Evolutionary conservation across 2,113 vertebrate species (phyloP).

Genomic region (Colinus virginianus): DNA sequence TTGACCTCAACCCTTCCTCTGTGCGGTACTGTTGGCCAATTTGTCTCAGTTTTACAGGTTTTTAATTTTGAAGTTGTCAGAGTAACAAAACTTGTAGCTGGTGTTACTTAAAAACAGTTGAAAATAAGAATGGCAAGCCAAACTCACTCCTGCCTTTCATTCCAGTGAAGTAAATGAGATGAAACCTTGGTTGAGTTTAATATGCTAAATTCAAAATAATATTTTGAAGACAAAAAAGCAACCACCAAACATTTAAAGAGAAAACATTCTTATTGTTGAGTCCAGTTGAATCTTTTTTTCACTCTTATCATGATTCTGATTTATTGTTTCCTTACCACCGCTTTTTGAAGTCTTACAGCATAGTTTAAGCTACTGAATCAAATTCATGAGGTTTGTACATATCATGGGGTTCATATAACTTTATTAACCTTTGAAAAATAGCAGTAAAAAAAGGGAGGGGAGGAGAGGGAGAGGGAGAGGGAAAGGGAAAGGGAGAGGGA

Average conservation of each 20-base stretch:
- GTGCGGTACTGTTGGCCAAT: neutral
- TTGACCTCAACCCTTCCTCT: neutral
- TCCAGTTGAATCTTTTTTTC: neutral
- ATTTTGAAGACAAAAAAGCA: neutral
- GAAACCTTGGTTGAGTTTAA: slow-evolving; percentile 19
- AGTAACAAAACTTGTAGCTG: neutral
- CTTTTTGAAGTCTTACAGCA: slow-evolving; percentile 46
- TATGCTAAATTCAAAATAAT: neutral
- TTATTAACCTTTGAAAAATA: slow-evolving; percentile 68
- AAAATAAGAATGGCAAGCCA: slow-evolving; percentile 4
- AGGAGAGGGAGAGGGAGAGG: too few relatives aligned
- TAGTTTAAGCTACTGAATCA: slow-evolving; percentile 56
- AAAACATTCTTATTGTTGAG: neutral
- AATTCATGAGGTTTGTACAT: slow-evolving; percentile 27
- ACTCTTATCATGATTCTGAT: slow-evolving; percentile 10
- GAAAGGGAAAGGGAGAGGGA: too few relatives aligned
- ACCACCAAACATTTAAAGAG: neutral
- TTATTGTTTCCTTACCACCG: slow-evolving; percentile 37
- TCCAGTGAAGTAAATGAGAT: neutral
- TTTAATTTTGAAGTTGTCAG: slow-evolving; percentile 25
- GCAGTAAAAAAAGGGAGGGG: neutral
- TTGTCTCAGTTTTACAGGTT: slow-evolving; percentile 29
- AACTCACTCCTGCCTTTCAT: neutral
- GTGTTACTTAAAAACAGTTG: neutral
- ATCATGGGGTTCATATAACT: slow-evolving; percentile 70